Evolutionary conservation across 2,797 vertebrate species (phyloP), one percentile per base, ranked within the genome.

Genomic region (Cryptoblepharus egeriae): DNA sequence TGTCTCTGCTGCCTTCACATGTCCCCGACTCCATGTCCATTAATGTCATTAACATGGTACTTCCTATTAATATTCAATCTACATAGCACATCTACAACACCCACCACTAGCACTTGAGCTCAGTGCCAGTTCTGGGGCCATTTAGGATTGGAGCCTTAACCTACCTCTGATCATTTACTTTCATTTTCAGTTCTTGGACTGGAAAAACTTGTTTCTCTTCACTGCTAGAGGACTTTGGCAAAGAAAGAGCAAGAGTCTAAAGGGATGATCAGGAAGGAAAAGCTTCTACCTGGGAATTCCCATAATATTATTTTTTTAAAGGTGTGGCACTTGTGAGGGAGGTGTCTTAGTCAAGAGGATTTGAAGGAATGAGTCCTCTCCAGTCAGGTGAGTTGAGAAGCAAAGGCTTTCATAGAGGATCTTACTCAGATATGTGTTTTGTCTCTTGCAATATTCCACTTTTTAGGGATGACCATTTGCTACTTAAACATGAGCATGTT

Each of bases 221-320:
- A 78, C 30, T 1, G 35, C 5, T 82, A 11, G 7, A 3, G 57
- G 24, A 12, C 1, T 79, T 78, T 75, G 69, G 26, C 1, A 49
- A 63, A 80, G 4, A 35, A 61, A 69, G 72, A 68, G 60, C 35
- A 68, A 35, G 58, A 81, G n/a, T 80, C 87, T 71, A 80, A 82
- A 81, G 75, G 60, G 39, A 20, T 45, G 42, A 55, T 42, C 28
- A 74, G 68, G 32, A 39, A 2, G 32, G 79, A 78, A 30, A 28
- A 0, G 74, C 76, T 64, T 9, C 49, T 1, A 1, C 49, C 55
- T 65, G 70, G 37, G 61, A 0, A 18, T 16, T 78, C 75, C 28
- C n/a, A 75, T 2, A 3, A 75, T 71, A 55, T 79, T 60, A n/a
- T n/a, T 88, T 39, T 52, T 35, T 35, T 30, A 52, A 75, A 55